Evolutionary conservation across 2,797 vertebrate genomes (phyloP), one percentile per base, ranked within the genome.

Genomic region (Balearica regulorum): DNA sequence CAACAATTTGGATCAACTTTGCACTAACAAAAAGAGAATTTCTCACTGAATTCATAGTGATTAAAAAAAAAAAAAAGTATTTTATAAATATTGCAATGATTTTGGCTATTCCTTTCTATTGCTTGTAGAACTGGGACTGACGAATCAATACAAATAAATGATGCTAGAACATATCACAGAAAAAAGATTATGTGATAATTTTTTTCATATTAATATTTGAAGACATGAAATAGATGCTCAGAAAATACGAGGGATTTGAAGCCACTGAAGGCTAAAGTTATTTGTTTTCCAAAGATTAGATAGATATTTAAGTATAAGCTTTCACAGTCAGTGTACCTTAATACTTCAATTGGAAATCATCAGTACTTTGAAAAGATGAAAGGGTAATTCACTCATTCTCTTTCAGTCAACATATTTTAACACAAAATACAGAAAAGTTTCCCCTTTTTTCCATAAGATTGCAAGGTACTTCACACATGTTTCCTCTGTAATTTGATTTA

Each of bases 131-230:
- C 13, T 57, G 57, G 26, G 49, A 48, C 51, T 92, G 65, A 76
- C 53, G n/a, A 91, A 81, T 79, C 73, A 90, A 84, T 78, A 86
- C 4, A 43, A 86, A 78, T 31, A 84, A 69, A 73, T 88, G 72
- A 83, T 49, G 24, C 2, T 29, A 77, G 61, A 70, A n/a, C 37
- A 21, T 68, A 86, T 33, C 3, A 90, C 4, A 1, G 39, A 31
- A 57, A 48, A 92, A 89, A 87, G 14, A n/a, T 49, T 48, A 51
- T 39, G 41, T 29, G 26, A 80, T 89, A 28, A 54, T 94, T 94
- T 94, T 94, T 94, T 91, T 82, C 37, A 29, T 88, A 64, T 89
- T 93, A 96, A 68, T 94, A 96, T 97, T 91, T 57, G 25, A 91
- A 94, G 62, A 92, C 28, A 57, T 80, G 48, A 93, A 96, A 95